A percentile compares a stretch with the other conserved stretches of the same genome.
These are phyloP conservation scores for Mus spicilegus DNA, from an alignment of 2,113 vertebrate genomes.

Conservation along the genomic window DNA sequence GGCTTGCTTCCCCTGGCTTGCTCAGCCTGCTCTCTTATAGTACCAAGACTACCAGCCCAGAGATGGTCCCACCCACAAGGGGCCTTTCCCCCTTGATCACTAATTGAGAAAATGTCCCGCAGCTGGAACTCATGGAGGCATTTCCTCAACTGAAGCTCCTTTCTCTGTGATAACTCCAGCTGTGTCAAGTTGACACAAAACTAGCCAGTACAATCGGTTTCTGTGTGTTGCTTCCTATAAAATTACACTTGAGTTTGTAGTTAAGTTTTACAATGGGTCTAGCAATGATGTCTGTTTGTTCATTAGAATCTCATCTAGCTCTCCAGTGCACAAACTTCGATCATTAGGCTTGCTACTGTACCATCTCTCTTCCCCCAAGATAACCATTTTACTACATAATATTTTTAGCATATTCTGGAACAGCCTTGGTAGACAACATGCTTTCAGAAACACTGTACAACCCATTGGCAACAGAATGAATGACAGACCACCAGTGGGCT, in stretches of 20 bases:
- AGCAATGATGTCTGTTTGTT: background rate
- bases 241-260: background rate
- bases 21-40: too few species aligned
- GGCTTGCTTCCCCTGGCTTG: too few species aligned
- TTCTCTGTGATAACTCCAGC: too few species aligned
- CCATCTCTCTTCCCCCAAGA: background rate
- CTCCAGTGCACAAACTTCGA: background rate
- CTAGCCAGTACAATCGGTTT: background rate
- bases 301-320: background rate
- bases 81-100: too few species aligned
- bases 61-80: too few species aligned
- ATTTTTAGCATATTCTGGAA: background rate
- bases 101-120: too few species aligned
- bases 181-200: too few species aligned
- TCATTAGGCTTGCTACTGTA: background rate
- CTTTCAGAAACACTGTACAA: slow-evolving; percentile 1
- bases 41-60: too few species aligned
- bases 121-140: too few species aligned
- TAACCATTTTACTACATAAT: slow-evolving; percentile 9
- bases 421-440: background rate
- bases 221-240: background rate
- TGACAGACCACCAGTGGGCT: background rate
- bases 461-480: background rate
- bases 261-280: background rate
- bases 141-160: too few species aligned